phyloP scores from a whole-genome alignment of 2,797 vertebrate species.

The Pipistrellus nathusii region DNA sequence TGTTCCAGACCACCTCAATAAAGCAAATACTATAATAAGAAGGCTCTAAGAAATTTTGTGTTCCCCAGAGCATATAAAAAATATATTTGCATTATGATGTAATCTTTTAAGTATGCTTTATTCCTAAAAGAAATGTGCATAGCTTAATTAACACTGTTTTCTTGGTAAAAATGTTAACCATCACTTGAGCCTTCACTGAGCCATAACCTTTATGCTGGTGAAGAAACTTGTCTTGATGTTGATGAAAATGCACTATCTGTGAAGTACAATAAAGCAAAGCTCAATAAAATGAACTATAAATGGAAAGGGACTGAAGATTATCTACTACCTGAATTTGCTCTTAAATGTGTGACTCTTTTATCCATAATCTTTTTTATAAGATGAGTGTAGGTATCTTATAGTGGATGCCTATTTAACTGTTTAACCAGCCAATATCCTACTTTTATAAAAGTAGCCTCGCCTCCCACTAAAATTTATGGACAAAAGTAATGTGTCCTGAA shows the following conservation, averaged over 20 bases:
- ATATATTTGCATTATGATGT: not conserved
- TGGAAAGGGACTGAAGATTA: not conserved
- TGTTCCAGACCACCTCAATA: not conserved
- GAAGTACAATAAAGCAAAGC: not conserved
- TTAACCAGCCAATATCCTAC: not conserved
- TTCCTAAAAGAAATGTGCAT: not conserved
- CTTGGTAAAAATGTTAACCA: not conserved
- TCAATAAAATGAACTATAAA: not conserved
- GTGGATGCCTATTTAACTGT: not conserved
- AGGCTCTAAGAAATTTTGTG: not conserved
- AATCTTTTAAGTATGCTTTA: not conserved
- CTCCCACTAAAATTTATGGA: not conserved
- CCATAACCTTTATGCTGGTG: not conserved
- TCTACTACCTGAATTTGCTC: not conserved
- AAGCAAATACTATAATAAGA: not conserved
- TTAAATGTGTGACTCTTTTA: not conserved
- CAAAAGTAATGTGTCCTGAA: not conserved
- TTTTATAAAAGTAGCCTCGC: not conserved
- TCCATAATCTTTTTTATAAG: not conserved
- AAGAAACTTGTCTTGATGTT: not conserved
- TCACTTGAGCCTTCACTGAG: not conserved
- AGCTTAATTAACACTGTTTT: not conserved
- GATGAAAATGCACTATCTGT: not conserved
- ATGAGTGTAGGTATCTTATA: not conserved
- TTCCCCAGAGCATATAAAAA: not conserved